A percentile compares a stretch with the other conserved stretches of the same genome.
phyloP scores from a whole-genome alignment of 1,140 invertebrate genomes.

The Aethina tumida region DNA sequence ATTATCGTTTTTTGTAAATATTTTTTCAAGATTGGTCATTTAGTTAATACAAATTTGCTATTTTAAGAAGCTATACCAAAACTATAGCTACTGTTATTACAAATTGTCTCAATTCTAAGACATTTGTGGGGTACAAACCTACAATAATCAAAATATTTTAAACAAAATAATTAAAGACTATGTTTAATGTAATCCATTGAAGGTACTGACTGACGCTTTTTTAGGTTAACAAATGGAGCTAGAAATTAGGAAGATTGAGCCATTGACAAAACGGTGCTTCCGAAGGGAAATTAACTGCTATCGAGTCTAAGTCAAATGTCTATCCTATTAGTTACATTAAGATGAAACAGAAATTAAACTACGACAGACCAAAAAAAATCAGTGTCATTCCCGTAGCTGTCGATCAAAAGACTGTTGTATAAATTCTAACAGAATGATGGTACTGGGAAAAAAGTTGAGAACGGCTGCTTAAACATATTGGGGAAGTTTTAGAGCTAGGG shows the following conservation, averaged over 20 bases:
- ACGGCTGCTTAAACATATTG: constrained; percentile 77
- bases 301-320: constrained; percentile 69
- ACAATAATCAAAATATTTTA: no score
- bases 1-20: no score
- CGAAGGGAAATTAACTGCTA: constrained; percentile 77
- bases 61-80: no score
- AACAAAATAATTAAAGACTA: no score
- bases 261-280: constrained; percentile 45
- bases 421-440: constrained; percentile 80
- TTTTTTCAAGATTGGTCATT: no score
- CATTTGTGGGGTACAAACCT: no score
- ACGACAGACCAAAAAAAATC: constrained; percentile 45
- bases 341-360: constrained; percentile 35
- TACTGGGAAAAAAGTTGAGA: constrained; percentile 64
- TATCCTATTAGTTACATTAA: constrained; percentile 48
- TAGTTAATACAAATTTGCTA: no score
- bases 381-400: constrained; percentile 57
- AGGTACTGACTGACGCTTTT: constrained; percentile 10
- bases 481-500: constrained; percentile 72
- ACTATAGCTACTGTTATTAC: no score
- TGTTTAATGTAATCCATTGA: no score
- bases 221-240: no score
- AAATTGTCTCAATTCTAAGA: no score
- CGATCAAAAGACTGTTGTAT: constrained; percentile 74
- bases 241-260: constrained; percentile 81